phyloP scores from a whole-genome alignment of 1,140 invertebrate species.

The Ceratina australensis region DNA sequence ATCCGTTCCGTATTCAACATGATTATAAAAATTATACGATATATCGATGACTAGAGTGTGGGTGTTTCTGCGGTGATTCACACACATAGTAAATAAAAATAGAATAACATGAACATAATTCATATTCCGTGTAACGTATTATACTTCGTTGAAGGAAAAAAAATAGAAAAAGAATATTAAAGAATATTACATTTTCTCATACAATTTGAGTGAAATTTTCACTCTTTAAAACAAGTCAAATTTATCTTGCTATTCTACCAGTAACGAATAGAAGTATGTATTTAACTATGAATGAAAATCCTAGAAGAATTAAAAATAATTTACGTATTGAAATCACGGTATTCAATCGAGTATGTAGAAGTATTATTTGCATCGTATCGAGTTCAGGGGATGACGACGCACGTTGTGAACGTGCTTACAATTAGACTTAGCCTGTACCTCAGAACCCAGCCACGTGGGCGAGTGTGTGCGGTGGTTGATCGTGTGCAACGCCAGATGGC shows the following conservation, averaged over 20 bases:
- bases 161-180: no score
- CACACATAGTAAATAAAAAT: no score
- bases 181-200: no score
- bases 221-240: not conserved
- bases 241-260: no score
- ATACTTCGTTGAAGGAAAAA: no score
- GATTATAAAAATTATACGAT: not conserved
- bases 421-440: constrained; percentile 16
- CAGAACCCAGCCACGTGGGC: constrained; percentile 44
- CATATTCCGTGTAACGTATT: no score
- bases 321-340: not conserved
- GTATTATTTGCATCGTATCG: no score
- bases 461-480: constrained; percentile 43
- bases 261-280: not conserved
- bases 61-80: not conserved
- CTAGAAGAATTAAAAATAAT: not conserved
- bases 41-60: no score
- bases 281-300: not conserved
- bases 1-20: not conserved
- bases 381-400: no score
- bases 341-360: constrained; percentile 1
- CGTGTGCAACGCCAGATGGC: constrained; percentile 64
- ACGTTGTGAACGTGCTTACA: constrained; percentile 43
- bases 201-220: no score
- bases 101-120: no score